A percentile compares a stretch with the other conserved stretches of the same genome.
Conservation (phyloP, 1,140 invertebrate genomes). For the Stratiolaelaps scimitus region DNA sequence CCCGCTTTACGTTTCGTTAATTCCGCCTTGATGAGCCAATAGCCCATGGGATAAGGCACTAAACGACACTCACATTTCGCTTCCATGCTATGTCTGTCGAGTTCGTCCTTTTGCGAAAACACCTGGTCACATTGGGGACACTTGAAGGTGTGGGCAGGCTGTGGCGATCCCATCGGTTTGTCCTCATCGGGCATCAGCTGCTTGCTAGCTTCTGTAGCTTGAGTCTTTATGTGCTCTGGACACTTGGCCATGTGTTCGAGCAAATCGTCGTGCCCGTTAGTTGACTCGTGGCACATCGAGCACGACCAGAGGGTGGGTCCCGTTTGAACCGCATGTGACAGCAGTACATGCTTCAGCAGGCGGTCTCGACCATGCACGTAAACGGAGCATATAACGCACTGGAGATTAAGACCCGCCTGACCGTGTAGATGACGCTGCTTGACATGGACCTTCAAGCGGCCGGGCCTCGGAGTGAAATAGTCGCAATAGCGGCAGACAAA, state of each 20-base stretch:
- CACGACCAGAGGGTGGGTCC: conserved; percentile 3
- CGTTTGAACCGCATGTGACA: conserved; percentile 38
- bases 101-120: conserved; percentile 28
- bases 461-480: conserved; percentile 35
- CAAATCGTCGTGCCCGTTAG: too few species aligned
- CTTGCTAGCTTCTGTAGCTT: not conserved
- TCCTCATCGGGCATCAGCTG: not conserved
- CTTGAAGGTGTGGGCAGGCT: not conserved
- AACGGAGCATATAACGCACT: conserved; percentile 37
- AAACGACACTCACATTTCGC: conserved; percentile 9
- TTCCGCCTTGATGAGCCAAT: too few species aligned
- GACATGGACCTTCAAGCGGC: conserved; percentile 35
- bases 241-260: too few species aligned
- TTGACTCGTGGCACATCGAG: too few species aligned
- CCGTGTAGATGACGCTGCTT: conserved; percentile 37
- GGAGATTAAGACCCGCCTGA: conserved; percentile 35
- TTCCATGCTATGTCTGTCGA: conserved; percentile 29
- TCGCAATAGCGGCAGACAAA: conserved; percentile 36
- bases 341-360: conserved; percentile 37
- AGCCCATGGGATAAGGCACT: too few species aligned
- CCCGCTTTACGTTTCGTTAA: too few species aligned
- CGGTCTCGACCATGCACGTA: conserved; percentile 36
- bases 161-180: too few species aligned
- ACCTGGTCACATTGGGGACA: conserved; percentile 11
- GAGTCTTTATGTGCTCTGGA: not conserved